Conservation (phyloP, 2,797 vertebrate genomes). For the Cryptoprocta ferox region DNA sequence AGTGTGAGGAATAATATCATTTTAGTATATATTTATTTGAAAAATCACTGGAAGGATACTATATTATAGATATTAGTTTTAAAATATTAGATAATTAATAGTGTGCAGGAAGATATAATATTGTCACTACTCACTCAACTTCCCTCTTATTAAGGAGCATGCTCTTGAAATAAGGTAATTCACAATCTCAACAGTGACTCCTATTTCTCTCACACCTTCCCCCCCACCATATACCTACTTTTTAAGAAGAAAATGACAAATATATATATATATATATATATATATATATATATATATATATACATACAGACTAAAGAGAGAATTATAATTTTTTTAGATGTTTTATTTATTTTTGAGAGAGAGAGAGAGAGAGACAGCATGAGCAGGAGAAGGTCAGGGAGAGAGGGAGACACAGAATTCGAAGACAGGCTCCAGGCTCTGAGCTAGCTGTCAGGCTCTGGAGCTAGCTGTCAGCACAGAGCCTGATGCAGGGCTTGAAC, state of each 20-base stretch:
- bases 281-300: background rate
- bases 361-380: no score
- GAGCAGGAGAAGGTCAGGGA: no score
- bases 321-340: no score
- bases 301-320: background rate
- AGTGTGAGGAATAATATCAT: background rate
- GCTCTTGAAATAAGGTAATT: background rate
- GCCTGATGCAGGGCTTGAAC: no score
- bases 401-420: no score
- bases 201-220: background rate
- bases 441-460: no score
- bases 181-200: background rate
- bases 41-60: background rate
- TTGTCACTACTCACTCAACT: background rate
- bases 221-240: background rate
- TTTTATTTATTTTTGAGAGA: background rate
- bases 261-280: background rate
- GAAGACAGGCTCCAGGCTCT: no score
- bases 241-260: background rate
- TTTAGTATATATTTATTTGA: background rate
- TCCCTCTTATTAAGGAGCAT: background rate
- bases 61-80: background rate
- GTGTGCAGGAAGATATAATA: background rate
- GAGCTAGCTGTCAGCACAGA: no score
- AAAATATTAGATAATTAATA: background rate